These are phyloP conservation scores for Polymixis flavicincta DNA, from an alignment of 2,888 invertebrate genomes.

Conservation along the genomic window DNA sequence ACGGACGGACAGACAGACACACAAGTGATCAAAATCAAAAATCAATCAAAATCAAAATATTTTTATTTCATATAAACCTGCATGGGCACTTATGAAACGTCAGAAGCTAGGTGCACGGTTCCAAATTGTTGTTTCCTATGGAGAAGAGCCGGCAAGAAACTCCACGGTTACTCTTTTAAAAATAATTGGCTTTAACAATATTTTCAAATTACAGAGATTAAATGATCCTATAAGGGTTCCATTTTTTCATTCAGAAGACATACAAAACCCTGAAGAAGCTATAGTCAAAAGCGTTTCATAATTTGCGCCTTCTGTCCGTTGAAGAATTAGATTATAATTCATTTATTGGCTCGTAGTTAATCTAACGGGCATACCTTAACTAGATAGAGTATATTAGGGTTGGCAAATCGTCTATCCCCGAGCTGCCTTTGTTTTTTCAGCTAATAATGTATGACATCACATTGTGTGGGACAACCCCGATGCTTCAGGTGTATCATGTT, in stretches of 20 bases:
- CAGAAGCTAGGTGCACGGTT: too few relatives aligned
- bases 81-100: too few relatives aligned
- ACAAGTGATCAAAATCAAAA: too few relatives aligned
- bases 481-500: constrained; percentile 61
- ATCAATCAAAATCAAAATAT: too few relatives aligned
- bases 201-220: too few relatives aligned
- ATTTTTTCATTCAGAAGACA: neutral
- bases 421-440: constrained; percentile 67
- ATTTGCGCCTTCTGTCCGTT: neutral
- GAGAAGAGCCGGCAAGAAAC: too few relatives aligned
- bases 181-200: too few relatives aligned
- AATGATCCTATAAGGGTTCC: neutral
- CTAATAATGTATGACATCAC: constrained; percentile 68
- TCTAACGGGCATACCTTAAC: constrained; percentile 15
- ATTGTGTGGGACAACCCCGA: constrained; percentile 69
- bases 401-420: constrained; percentile 55
- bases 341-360: neutral
- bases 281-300: neutral
- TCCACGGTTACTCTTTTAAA: too few relatives aligned
- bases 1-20: too few relatives aligned
- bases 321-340: neutral
- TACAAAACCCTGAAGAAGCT: neutral
- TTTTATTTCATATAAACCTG: too few relatives aligned
- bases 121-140: too few relatives aligned
- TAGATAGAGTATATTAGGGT: constrained; percentile 40